Base-by-base conservation (phyloP, 2,797 vertebrate species). In the Tolypeutes matacus region DNA sequence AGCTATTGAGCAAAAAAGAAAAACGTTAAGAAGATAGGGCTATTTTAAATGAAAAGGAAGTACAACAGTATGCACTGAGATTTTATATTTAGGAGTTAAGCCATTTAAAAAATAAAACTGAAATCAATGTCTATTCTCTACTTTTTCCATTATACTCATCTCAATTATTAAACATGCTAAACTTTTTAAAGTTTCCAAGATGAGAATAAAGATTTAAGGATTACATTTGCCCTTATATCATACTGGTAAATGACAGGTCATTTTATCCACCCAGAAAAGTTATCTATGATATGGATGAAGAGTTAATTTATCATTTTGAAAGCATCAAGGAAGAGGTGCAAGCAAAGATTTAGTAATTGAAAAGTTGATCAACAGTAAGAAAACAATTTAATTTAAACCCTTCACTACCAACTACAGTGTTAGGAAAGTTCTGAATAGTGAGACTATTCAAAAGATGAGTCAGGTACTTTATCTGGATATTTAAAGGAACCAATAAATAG, bases 1-100 rank as follows among this genome's bases (percentile, higher is more conserved):
- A 89, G n/a, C 56, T 77, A 89, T 86, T 93, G 29, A 85, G 49
- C 62, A 69, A 95, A 93, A 92, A 96, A n/a, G 82, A 92, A 95
- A 95, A 86, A 42, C 34, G 91, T 17, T 62, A 72, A 96, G 70
- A 53, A 46, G 5, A 78, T 2, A 56, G 17, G 17, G 2, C 53
- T 56, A 56, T 56, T 53, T 56, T 85, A 87, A 85, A 84, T 73
- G 62, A 4, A 96, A 96, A 94, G 53, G 9, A 96, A 91, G 90
- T 73, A 42, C 5, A 90, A n/a, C 51, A 92, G 76, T 51, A 87
- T 67, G 39, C 21, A 91, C 13, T 91, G 21, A 88, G 64, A 93
- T 46, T 82, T 49, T 91, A 89, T 72, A 39, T 93, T 96, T 84
- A 77, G 9, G 27, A 91, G 39, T 64, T 81, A 93, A 76, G 13